Percentiles rank a stretch among this genome's conserved stretches.
These are phyloP conservation scores for Sminthopsis crassicaudata DNA, from an alignment of 2,113 vertebrate genomes.

Conservation along the genomic window DNA sequence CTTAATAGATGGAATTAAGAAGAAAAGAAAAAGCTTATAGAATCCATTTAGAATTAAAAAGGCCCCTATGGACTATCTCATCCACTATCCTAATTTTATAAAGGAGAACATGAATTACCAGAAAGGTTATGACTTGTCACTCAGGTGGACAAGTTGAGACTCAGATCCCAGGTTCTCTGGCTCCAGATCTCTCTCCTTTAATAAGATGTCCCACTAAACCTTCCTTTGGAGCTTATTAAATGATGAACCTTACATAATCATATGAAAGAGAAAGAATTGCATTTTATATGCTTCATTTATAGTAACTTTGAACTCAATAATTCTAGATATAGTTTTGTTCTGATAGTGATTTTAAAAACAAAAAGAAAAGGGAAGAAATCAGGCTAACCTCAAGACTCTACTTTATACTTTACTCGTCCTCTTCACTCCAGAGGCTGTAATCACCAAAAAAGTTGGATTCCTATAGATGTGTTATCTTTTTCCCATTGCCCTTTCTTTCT, in stretches of 20 bases:
- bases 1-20: conserved; percentile 13
- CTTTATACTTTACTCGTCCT: neutral
- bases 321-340: neutral
- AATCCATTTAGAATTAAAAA: neutral
- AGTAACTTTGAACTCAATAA: neutral
- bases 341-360: neutral
- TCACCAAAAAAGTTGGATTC: conserved; percentile 1
- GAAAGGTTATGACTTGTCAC: neutral
- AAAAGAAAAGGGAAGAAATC: neutral
- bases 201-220: neutral
- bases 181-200: neutral
- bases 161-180: neutral
- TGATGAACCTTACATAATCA: conserved; percentile 33
- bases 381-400: neutral
- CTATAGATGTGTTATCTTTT: neutral
- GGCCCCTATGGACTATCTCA: neutral
- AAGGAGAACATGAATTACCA: neutral
- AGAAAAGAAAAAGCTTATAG: neutral
- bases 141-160: neutral
- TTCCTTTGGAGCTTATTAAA: conserved; percentile 38
- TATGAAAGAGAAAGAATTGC: neutral
- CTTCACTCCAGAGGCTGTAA: neutral
- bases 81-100: neutral
- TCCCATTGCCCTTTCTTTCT: conserved; percentile 20
- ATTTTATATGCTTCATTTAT: neutral